Percentiles rank a stretch among this genome's conserved stretches.
These are phyloP conservation scores for Mimachlamys varia DNA, from an alignment of 2,888 invertebrate genomes.

Conservation along the genomic window DNA sequence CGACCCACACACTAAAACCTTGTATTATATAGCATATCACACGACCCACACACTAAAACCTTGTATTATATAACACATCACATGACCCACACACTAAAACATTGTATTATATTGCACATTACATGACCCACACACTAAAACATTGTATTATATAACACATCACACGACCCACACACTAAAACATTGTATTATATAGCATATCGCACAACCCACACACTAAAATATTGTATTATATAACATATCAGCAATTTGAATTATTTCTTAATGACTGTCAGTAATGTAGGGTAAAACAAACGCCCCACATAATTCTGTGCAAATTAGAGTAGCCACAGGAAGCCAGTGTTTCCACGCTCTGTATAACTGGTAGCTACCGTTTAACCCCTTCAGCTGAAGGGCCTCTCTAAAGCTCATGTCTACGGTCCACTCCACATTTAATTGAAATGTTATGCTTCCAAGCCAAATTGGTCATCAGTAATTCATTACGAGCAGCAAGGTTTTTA, in stretches of 20 bases:
- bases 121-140: too few species aligned
- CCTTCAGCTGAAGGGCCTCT: background rate
- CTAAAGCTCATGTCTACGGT: background rate
- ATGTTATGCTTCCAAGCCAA: slow-evolving; percentile 18
- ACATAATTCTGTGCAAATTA: background rate
- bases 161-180: too few species aligned
- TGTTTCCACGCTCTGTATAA: background rate
- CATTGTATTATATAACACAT: too few species aligned
- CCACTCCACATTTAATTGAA: background rate
- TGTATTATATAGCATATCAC: too few species aligned
- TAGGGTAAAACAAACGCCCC: background rate
- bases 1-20: too few species aligned
- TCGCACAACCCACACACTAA: too few species aligned
- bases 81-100: too few species aligned
- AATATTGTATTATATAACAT: too few species aligned
- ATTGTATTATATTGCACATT: too few species aligned
- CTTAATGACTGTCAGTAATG: background rate
- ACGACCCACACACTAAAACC: too few species aligned
- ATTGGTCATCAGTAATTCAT: slow-evolving; percentile 12
- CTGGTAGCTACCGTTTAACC: background rate
- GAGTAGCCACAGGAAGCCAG: background rate
- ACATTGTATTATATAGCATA: too few species aligned
- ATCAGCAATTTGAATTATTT: background rate
- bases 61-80: too few species aligned
- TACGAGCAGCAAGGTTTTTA: background rate